phyloP scores from a whole-genome alignment of 2,888 invertebrate genomes.

The Creontiades dilutus region DNA sequence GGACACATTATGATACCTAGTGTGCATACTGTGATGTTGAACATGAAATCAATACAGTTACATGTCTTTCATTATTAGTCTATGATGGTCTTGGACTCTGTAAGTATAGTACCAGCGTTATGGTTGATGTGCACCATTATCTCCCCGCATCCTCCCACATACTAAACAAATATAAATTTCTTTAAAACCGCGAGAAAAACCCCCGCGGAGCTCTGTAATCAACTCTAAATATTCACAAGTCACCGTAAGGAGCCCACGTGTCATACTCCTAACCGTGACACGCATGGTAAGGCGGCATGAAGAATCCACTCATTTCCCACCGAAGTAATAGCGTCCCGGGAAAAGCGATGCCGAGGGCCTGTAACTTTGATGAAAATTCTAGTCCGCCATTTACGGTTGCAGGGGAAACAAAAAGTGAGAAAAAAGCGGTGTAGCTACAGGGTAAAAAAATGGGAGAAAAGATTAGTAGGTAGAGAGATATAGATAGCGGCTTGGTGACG shows the following conservation, averaged over 20 bases:
- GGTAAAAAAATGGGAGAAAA: background rate
- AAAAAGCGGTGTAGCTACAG: background rate
- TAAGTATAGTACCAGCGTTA: no score
- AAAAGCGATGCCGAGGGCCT: background rate
- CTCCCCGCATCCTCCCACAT: no score
- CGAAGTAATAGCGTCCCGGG: background rate
- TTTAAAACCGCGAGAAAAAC: background rate
- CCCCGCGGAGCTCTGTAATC: constrained; percentile 15
- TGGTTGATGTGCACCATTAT: no score
- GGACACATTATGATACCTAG: no score
- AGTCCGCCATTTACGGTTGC: constrained; percentile 24
- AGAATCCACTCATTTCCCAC: background rate
- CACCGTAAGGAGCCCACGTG: background rate
- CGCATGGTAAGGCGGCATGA: constrained; percentile 8
- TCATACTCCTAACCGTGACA: background rate
- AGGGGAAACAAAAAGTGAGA: background rate
- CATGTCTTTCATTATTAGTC: no score
- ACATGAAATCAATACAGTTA: no score
- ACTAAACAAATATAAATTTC: no score
- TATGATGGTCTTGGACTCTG: no score
- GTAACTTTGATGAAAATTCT: constrained; percentile 60
- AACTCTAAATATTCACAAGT: constrained; percentile 62
- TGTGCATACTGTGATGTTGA: no score
- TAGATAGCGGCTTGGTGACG: constrained; percentile 59
- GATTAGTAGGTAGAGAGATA: constrained; percentile 59